phyloP scores from a whole-genome alignment of 2,888 invertebrate species.

The Nomada fabriciana region DNA sequence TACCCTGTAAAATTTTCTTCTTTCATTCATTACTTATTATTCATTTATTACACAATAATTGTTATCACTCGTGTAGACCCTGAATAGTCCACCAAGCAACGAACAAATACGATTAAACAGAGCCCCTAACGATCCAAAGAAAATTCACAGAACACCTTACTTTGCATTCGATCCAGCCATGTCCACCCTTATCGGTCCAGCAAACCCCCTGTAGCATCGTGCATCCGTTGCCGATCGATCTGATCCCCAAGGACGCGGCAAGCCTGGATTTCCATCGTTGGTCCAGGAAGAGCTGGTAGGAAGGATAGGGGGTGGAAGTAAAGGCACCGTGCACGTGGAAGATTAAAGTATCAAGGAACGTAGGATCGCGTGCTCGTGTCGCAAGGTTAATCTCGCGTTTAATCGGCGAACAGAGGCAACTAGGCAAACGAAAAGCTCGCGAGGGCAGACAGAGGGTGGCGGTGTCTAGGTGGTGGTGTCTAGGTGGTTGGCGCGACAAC shows the following conservation, averaged over 20 bases:
- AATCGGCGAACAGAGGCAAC: slow-evolving; percentile 55
- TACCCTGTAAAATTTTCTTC: no score
- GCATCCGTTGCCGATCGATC: slow-evolving; percentile 33
- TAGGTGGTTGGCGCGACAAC: slow-evolving; percentile 52
- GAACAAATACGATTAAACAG: neutral
- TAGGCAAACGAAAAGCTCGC: slow-evolving; percentile 2
- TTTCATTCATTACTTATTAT: no score
- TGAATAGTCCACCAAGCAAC: neutral
- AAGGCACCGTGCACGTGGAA: slow-evolving; percentile 25
- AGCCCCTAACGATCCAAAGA: neutral
- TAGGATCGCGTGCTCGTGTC: slow-evolving; percentile 37
- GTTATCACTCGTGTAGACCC: no score
- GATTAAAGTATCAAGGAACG: slow-evolving; percentile 66
- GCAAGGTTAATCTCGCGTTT: slow-evolving; percentile 63
- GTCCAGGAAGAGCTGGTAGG: neutral
- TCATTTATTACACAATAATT: no score
- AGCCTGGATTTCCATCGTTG: slow-evolving; percentile 6
- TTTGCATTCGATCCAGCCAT: neutral
- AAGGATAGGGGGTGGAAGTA: slow-evolving; percentile 5
- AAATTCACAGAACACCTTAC: neutral
- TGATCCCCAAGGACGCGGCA: slow-evolving; percentile 10
- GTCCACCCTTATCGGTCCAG: slow-evolving; percentile 12
- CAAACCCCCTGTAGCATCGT: neutral
- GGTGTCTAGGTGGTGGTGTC: slow-evolving; percentile 10
- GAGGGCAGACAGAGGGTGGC: neutral